Evolutionary conservation across 2,113 vertebrate genomes (phyloP), one percentile per base, ranked within the genome.

Genomic region (Calyptomena viridis): DNA sequence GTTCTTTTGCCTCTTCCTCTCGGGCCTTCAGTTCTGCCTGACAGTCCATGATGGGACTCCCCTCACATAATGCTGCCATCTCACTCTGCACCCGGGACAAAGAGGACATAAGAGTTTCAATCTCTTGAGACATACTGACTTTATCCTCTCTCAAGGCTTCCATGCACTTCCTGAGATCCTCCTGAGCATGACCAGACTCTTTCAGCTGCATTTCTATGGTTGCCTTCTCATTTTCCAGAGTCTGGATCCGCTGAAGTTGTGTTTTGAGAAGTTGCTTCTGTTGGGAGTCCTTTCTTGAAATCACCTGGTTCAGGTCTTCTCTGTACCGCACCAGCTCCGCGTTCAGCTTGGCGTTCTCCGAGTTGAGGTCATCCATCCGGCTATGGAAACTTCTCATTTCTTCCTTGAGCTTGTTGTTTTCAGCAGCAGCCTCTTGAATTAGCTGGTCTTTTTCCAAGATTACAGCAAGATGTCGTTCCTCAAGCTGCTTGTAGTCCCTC

Each of bases 261-360:
- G 95, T 96, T 27, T 98, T 97, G 84, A 99, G 98, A 23, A 99
- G 98, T n/a, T 99, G 98, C 76, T 98, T 99, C 92, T 99, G 99
- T 46, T 99, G 99, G 15, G 97, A 98, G 67, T 99, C 99, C 97
- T 99, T 99, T 98, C 99, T 98, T 66, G 98, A 96, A 89, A 99
- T 98, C 59, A 99, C 98, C 55, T 99, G 98, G 62, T 99, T 99
- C 55, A 99, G 98, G 78, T 99, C 99, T 18, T 99, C 98, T 12
- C 99, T 98, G 40, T 99, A 99, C 6, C 98, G 98, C 63, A 98
- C 97, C 59, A 99, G 96, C 91, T 99, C 98, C 25, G 99, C 99
- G 0, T 98, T 98, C 42, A 99, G 97, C 90, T 99, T 99, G 91
- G 99, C 99, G 69, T 99, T 99, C 94, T 99, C 99, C 3, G 99